Base-by-base conservation (phyloP, 2,113 vertebrate genomes). In the Fukomys damarensis region DNA sequence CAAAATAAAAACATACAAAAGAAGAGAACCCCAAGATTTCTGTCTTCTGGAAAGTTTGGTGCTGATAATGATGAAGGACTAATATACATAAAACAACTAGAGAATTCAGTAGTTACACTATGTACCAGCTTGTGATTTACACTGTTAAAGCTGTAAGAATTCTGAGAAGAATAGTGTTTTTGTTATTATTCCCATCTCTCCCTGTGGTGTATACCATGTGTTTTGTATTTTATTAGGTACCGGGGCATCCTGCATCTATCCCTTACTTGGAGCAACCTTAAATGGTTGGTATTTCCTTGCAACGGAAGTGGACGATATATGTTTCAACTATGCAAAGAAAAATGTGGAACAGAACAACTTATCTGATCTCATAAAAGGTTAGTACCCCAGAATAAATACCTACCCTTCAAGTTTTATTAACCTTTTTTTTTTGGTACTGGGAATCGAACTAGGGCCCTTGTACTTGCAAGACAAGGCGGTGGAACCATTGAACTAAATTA, bases 201-300 rank as follows among this genome's bases (percentile, higher is more conserved):
- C 24, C 7, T 86, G n/a, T 70, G 14, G 5, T 93, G 46, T 86
- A 35, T 66, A 22, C 52, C 52, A 19, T 90, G 9, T 95, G 70
- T 94, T 92, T 95, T 93, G 87, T 3, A 22, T 95, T 96, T 92
- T 72, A 49, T 17, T 98, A 99, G 99, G 99, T 93, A 99, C 99
- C 0, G 99, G 99, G 1, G 99, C 99, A 2, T 99, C 99, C 72
- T 99, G 99, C 96, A 99, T 99, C 96, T 99, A 99, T 96, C 99
- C 99, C 24, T 98, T 99, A 95, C 98, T 99, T 77, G 99, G 99
- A 97, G 99, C 99, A 94, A 99, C 99, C 14, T 99, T 99, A 99
- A 99, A 99, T 77, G 99, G 99, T 97, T 99, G 99, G 99, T 99
- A 99, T 98, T 99, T 99, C 96, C 99, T 99, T 56, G 99, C 99